These are phyloP conservation scores for Arenaria interpres DNA, from an alignment of 2,113 vertebrate genomes.

Conservation along the genomic window DNA sequence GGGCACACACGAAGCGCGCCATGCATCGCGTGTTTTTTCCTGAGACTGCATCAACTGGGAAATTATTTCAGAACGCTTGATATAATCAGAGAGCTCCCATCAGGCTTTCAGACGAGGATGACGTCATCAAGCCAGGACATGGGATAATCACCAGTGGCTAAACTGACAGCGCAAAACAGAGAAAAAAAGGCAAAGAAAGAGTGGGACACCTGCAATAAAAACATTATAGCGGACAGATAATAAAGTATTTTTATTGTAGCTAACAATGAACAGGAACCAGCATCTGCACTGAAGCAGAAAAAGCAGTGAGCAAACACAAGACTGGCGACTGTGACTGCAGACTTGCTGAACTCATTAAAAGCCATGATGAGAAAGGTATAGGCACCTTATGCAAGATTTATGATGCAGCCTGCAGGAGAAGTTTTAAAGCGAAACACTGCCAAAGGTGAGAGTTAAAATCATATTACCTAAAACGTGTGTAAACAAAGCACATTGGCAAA, in stretches of 20 bases:
- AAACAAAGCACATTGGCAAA: neutral
- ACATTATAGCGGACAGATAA: neutral
- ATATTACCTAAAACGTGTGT: neutral
- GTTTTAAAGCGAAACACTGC: neutral
- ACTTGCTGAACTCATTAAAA: conserved; percentile 20
- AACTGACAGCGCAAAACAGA: neutral
- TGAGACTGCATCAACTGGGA: neutral
- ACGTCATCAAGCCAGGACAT: neutral
- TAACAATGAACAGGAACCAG: neutral
- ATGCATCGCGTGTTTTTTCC: neutral
- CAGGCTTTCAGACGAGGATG: neutral
- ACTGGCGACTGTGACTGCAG: neutral
- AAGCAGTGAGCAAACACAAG: neutral
- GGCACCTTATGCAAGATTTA: conserved; percentile 44
- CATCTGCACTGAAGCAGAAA: conserved; percentile 19
- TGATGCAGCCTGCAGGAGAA: neutral
- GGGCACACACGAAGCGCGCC: neutral
- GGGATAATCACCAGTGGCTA: neutral
- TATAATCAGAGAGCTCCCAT: neutral
- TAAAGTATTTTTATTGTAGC: neutral
- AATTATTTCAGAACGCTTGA: neutral
- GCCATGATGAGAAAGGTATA: neutral
- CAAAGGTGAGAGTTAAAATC: neutral
- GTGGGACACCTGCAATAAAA: neutral
- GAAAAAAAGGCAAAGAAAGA: neutral